Base-by-base conservation (phyloP, 23 tunicate species). In the Trididemnum nubilum region DNA sequence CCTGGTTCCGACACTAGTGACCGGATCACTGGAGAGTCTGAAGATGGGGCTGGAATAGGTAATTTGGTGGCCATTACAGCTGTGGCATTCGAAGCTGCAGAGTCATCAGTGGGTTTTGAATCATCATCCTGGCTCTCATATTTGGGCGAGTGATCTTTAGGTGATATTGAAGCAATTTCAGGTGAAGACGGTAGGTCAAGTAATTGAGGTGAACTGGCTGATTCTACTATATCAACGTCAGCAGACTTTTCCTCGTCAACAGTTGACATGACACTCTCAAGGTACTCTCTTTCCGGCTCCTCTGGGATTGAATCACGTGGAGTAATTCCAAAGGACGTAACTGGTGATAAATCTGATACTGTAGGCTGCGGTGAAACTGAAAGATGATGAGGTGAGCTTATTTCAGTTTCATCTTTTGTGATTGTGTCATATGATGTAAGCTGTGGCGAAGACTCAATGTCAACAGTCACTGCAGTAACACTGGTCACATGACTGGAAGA, bases 21-120 rank as follows among this genome's bases (percentile, higher is more conserved):
- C 31, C 93, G 83, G 49, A 88, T 88, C 72, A 88, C 83, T 29
- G 93, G 93, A 50, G 93, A 88, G 54, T 82, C 87, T 7, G 93
- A 88, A 3, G 90, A 85, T 0, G 87, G 93, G 23, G 75, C 77
- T 40, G 93, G 93, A 25, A 75, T 54, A 2, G 93, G 93, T 1
- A 88, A 51, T n/a, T 72, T 51, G 1, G 90, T 35, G 9, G 77
- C 76, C 34, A 39, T 50, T 5, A 73, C 27, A 51, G 81, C 36
- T 57, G 81, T 77, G 81, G 36, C 38, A 77, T 51, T 54, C 27
- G 81, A 77, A 1, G 84, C 82, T 58, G 82, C 34, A 33, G 83
- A 71, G 44, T 79, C 83, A 39, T 85, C 88, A 21, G 82, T 85
- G 0, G 81, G 88, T 30, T 85, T 85, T 4, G 82, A 85, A 44